Percentiles rank a stretch among this genome's conserved stretches.
phyloP scores from a whole-genome alignment of 2,113 vertebrate species.

The Oenanthe oenanthe region DNA sequence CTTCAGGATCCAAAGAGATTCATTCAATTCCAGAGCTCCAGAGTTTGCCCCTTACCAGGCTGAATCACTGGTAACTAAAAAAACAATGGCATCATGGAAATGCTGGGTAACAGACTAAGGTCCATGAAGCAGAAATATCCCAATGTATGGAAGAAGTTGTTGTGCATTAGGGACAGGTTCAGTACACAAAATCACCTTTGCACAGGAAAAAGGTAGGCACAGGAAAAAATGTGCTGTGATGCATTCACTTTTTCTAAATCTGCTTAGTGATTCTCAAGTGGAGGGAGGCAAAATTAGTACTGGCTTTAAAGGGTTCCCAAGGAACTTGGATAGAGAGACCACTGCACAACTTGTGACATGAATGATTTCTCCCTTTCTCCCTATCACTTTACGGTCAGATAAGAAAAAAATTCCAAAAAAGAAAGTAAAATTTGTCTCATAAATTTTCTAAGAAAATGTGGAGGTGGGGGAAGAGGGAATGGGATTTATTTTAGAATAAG shows the following conservation, averaged over 20 bases:
- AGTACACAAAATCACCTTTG: not conserved
- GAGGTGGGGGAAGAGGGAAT: rapidly evolving
- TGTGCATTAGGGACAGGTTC: not conserved
- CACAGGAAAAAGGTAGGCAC: not conserved
- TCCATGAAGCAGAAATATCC: not conserved
- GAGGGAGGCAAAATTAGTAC: not conserved
- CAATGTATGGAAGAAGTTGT: not conserved
- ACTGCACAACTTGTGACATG: not conserved
- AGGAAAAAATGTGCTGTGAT: not conserved
- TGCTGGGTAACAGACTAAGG: not conserved
- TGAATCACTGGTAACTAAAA: not conserved
- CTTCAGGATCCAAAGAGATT: not conserved
- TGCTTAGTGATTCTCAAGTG: not conserved
- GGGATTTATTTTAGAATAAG: not conserved
- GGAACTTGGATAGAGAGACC: not conserved
- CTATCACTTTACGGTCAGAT: not conserved
- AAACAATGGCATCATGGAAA: rapidly evolving
- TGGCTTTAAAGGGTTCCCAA: not conserved
- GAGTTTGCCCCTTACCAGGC: not conserved
- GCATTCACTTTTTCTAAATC: not conserved
- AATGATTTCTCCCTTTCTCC: not conserved
- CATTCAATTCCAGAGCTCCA: not conserved
- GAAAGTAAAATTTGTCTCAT: not conserved
- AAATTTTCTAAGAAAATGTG: not conserved
- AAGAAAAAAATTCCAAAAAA: not conserved